Conservation (phyloP, 2,888 invertebrate genomes). For the Drosophila tanythrix region DNA sequence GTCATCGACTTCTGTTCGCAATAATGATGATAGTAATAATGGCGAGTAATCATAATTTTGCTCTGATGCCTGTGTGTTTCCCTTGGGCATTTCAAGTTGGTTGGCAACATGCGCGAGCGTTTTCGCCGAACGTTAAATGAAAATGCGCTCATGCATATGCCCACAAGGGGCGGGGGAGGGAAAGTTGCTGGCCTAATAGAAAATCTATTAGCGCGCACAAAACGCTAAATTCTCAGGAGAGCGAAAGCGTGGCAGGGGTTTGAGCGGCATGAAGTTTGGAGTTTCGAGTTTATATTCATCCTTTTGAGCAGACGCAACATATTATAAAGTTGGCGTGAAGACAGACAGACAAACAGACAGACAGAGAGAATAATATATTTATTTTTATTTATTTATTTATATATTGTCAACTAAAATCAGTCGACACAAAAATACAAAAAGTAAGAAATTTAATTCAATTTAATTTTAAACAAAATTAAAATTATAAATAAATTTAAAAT, state of each 20-base stretch:
- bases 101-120: constrained; percentile 2
- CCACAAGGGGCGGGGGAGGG: constrained; percentile 15
- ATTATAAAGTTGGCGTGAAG: no score
- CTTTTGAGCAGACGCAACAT: constrained; percentile 61
- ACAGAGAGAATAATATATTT: no score
- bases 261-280: background rate
- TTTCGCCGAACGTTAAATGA: constrained; percentile 63
- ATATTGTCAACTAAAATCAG: no score
- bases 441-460: no score
- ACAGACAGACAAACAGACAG: no score
- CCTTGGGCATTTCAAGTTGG: constrained; percentile 55
- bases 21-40: constrained; percentile 54
- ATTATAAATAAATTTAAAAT: no score
- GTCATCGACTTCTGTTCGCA: constrained; percentile 45
- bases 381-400: no score
- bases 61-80: constrained; percentile 51
- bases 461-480: no score
- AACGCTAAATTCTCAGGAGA: constrained; percentile 53
- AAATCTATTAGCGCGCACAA: constrained; percentile 76
- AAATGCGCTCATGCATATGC: constrained; percentile 74
- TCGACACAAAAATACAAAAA: no score
- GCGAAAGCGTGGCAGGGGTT: background rate
- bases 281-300: constrained; percentile 26
- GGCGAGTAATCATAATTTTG: constrained; percentile 65
- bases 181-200: constrained; percentile 54